These are phyloP conservation scores for Brachionus sp. DNA, from an alignment of 1,140 invertebrate species.

Conservation along the genomic window DNA sequence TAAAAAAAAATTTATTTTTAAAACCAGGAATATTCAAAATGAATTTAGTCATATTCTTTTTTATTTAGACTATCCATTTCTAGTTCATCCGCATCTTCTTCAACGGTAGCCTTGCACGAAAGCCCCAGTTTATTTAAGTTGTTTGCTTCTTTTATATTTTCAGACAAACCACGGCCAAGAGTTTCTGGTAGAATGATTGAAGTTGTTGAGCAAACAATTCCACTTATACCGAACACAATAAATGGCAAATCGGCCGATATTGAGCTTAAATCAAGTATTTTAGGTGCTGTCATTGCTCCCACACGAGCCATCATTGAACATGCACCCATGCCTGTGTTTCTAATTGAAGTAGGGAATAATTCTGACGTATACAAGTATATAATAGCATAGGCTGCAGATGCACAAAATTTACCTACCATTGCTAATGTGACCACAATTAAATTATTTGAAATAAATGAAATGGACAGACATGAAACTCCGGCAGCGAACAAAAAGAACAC, in stretches of 20 bases:
- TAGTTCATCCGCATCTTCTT: not conserved
- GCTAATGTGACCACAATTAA: slow-evolving; percentile 47
- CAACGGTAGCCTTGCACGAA: not conserved
- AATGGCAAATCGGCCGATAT: not conserved
- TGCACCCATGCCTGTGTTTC: slow-evolving; percentile 61
- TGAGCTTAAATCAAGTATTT: slow-evolving; percentile 49
- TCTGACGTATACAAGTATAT: slow-evolving; percentile 60
- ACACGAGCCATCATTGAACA: slow-evolving; percentile 62
- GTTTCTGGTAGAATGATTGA: slow-evolving; percentile 57
- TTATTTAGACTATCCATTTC: slow-evolving; percentile 18
- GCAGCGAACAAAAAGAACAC: not conserved
- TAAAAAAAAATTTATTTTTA: not conserved
- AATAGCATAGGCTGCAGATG: slow-evolving; percentile 52
- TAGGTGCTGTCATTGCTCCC: slow-evolving; percentile 61
- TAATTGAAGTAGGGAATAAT: slow-evolving; percentile 60
- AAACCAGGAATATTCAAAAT: not conserved
- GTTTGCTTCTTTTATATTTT: slow-evolving; percentile 53
- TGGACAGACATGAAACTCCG: slow-evolving; percentile 14
- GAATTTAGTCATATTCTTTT: not conserved
- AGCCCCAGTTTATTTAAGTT: not conserved
- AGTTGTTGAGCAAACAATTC: not conserved
- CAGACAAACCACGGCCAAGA: slow-evolving; percentile 51
- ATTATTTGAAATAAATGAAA: slow-evolving; percentile 25
- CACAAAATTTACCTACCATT: slow-evolving; percentile 52
- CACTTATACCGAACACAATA: not conserved